A percentile compares a stretch with the other conserved stretches of the same genome.
Conservation (phyloP, 2,113 vertebrate species). For the Larimichthys polyactis region DNA sequence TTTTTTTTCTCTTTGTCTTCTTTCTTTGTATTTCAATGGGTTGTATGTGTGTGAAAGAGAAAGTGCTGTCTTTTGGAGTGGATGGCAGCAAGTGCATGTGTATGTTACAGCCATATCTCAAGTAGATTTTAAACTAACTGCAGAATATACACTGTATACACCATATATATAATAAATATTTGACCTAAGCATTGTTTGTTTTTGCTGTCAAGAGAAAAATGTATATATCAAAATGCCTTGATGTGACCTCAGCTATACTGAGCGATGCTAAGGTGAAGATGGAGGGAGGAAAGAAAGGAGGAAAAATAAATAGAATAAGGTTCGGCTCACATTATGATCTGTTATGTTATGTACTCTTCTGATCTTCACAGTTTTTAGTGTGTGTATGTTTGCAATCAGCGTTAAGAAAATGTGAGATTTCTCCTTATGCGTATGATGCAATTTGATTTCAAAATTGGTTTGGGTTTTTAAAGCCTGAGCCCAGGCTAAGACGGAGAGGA, state of each 20-base stretch:
- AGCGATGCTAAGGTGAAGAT: background rate
- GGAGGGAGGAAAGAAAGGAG: background rate
- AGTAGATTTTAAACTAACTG: background rate
- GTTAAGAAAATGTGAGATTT: background rate
- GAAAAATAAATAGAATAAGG: background rate
- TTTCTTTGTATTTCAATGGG: slow-evolving; percentile 19
- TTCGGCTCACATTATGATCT: background rate
- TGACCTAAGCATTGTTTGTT: background rate
- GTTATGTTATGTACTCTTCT: background rate
- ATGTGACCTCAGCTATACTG: background rate
- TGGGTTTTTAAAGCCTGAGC: slow-evolving; percentile 12
- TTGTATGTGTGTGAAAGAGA: background rate
- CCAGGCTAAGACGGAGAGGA: slow-evolving; percentile 21
- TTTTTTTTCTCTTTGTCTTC: background rate
- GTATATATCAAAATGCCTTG: background rate
- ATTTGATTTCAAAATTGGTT: slow-evolving; percentile 22
- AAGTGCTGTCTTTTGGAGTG: background rate
- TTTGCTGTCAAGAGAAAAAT: background rate
- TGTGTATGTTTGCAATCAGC: background rate
- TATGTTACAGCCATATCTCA: background rate
- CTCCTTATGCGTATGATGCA: slow-evolving; percentile 28
- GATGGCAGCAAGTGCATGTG: background rate
- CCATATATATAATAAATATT: background rate
- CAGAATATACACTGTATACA: background rate
- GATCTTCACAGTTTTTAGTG: background rate